phyloP scores from a whole-genome alignment of 2,888 invertebrate genomes.

The Orthosia cruda region DNA sequence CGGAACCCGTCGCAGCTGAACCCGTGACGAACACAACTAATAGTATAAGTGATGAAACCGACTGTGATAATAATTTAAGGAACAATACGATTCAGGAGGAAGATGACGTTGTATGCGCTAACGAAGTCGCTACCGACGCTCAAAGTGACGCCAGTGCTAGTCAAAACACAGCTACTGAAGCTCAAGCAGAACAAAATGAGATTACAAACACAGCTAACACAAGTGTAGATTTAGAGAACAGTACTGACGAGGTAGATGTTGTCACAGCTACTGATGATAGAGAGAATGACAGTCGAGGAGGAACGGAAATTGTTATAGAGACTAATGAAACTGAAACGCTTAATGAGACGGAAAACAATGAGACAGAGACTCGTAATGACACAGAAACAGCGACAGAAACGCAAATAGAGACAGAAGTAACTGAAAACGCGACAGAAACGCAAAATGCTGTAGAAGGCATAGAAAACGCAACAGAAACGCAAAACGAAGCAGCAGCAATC shows the following conservation, averaged over 20 bases:
- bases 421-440: neutral
- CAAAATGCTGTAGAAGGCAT: neutral
- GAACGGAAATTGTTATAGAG: conserved; percentile 14
- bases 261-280: conserved; percentile 31
- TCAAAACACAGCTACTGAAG: conserved; percentile 65
- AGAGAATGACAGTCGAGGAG: conserved; percentile 31
- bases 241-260: conserved; percentile 43
- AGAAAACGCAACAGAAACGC: neutral
- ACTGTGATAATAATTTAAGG: conserved; percentile 91
- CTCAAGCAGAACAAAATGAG: conserved; percentile 49
- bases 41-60: conserved; percentile 87
- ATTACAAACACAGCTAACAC: conserved; percentile 39
- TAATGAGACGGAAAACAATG: conserved; percentile 20
- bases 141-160: conserved; percentile 82
- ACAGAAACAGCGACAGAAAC: neutral
- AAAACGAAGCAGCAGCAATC: neutral
- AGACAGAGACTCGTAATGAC: neutral
- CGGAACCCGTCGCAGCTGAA: conserved; percentile 70
- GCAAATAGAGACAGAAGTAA: neutral
- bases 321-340: conserved; percentile 9
- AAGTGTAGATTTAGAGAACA: conserved; percentile 31
- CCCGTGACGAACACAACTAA: conserved; percentile 67
- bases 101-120: conserved; percentile 90
- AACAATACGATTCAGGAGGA: conserved; percentile 82
- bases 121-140: conserved; percentile 76